Conservation (phyloP, 2,113 vertebrate species). For the Mellivora capensis region DNA sequence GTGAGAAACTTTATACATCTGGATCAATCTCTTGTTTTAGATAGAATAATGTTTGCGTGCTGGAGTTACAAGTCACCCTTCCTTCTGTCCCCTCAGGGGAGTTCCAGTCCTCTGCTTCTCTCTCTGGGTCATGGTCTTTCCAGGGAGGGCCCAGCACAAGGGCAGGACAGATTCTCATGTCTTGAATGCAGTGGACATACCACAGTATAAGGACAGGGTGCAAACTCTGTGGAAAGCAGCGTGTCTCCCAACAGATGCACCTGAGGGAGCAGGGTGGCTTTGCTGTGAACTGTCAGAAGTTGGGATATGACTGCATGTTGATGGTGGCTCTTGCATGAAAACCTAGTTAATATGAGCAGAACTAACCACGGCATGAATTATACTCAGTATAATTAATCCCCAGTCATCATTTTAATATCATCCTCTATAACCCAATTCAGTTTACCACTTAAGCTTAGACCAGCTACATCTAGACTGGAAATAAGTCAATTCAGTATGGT, state of each 20-base stretch:
- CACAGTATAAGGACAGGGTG: background rate
- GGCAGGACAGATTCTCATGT: background rate
- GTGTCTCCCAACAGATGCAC: background rate
- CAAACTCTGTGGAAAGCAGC: fast-evolving
- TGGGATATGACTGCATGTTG: background rate
- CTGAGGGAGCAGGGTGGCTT: background rate
- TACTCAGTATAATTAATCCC: background rate
- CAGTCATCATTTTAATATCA: background rate
- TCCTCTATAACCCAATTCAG: background rate
- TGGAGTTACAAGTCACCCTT: no score
- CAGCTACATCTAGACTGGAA: background rate
- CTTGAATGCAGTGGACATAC: fast-evolving
- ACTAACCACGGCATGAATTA: background rate
- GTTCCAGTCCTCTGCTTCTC: background rate
- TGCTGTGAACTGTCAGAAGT: fast-evolving
- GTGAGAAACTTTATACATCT: background rate
- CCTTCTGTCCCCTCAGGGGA: no score
- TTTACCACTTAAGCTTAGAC: no score
- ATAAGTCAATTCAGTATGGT: background rate
- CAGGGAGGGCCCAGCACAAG: no score
- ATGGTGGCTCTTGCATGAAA: background rate
- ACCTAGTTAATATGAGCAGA: background rate
- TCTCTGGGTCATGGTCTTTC: background rate
- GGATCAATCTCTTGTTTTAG: no score
- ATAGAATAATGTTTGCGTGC: no score